Evolutionary conservation across 35 echinoderm and acorn worm species (phyloP).

Genomic region (Heliocidaris erythrogramma): DNA sequence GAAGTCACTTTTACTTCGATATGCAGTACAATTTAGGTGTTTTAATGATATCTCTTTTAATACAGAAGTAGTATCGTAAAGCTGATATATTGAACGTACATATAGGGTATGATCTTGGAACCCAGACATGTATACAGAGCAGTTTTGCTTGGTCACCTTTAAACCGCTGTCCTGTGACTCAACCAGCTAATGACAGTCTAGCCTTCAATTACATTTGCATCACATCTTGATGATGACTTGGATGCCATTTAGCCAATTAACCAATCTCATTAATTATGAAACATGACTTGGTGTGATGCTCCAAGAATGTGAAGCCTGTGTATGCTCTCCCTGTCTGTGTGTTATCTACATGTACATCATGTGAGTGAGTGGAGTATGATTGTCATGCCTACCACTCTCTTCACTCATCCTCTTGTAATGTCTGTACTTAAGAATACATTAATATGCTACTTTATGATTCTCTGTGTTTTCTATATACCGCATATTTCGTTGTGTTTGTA

Average conservation of each 20-base stretch:
- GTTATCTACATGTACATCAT: not conserved
- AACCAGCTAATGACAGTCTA: not conserved
- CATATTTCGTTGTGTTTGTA: too few species aligned
- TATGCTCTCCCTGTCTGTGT: not conserved
- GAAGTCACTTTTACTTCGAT: too few species aligned
- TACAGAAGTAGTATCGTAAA: too few species aligned
- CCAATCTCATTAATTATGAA: slow-evolving; percentile 29
- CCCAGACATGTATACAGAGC: too few species aligned
- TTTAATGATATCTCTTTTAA: too few species aligned
- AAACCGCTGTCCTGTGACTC: not conserved
- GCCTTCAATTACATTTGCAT: not conserved
- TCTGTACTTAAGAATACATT: not conserved
- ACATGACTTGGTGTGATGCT: not conserved
- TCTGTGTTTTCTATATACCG: too few species aligned
- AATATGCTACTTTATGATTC: too few species aligned
- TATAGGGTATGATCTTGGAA: too few species aligned
- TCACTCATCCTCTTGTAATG: not conserved
- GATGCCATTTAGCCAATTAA: slow-evolving; percentile 34
- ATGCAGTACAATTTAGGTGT: too few species aligned
- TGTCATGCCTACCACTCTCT: not conserved
- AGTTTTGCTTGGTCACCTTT: not conserved
- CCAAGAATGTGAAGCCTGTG: slow-evolving; percentile 13
- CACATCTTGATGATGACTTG: not conserved
- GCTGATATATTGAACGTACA: too few species aligned
- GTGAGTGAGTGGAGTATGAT: not conserved